These are phyloP conservation scores for Illadopsis cleaveri DNA, from an alignment of 2,113 vertebrate genomes.

Conservation along the genomic window DNA sequence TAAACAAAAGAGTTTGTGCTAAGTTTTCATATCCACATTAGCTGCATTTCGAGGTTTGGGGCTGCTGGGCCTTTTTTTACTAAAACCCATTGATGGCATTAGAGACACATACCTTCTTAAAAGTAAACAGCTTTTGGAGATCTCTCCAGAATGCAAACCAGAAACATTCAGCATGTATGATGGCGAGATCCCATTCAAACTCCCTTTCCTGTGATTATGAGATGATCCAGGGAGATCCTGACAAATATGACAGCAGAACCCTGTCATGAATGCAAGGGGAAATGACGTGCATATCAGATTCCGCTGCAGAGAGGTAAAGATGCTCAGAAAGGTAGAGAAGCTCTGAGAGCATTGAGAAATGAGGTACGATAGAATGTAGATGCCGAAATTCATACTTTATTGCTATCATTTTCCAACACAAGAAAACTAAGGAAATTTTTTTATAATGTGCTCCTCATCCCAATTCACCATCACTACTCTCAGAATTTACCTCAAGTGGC, in stretches of 20 bases:
- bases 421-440: neutral
- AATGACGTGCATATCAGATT: rapidly evolving
- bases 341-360: neutral
- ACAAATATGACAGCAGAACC: neutral
- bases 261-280: neutral
- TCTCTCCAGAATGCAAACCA: neutral
- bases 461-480: neutral
- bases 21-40: neutral
- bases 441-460: neutral
- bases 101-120: neutral
- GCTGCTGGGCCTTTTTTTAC: neutral
- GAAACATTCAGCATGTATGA: neutral
- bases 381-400: neutral
- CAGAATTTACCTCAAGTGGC: neutral
- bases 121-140: neutral
- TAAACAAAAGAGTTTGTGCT: neutral
- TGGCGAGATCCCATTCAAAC: neutral
- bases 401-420: neutral
- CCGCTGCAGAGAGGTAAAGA: neutral
- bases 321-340: neutral
- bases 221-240: neutral
- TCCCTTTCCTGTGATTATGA: neutral
- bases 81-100: neutral
- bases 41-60: neutral
- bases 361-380: neutral